Conservation (phyloP, 2,888 invertebrate genomes). For the Drosophila quasianomalipes region DNA sequence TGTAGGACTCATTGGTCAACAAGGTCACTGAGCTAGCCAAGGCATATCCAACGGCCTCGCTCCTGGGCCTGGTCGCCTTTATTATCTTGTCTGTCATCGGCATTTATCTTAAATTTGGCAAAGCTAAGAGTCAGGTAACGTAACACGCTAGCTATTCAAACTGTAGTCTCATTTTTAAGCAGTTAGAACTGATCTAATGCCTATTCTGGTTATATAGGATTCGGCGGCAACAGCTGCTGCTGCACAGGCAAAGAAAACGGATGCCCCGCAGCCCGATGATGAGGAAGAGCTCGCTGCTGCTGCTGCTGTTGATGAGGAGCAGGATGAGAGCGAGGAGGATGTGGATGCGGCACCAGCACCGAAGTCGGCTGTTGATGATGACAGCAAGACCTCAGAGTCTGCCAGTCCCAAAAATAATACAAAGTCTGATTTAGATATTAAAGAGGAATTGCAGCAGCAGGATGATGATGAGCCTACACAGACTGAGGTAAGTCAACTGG, state of each 20-base stretch:
- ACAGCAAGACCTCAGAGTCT: slow-evolving; percentile 56
- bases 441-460: slow-evolving; percentile 60
- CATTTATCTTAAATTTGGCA: slow-evolving; percentile 68
- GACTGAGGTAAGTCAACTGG: slow-evolving; percentile 71
- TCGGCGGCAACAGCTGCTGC: slow-evolving; percentile 85
- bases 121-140: slow-evolving; percentile 86
- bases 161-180: not conserved
- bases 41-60: slow-evolving; percentile 96
- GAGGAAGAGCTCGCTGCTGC: slow-evolving; percentile 51
- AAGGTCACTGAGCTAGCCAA: slow-evolving; percentile 91
- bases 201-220: slow-evolving; percentile 75
- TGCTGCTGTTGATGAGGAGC: slow-evolving; percentile 38
- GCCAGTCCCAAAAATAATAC: slow-evolving; percentile 83
- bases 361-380: slow-evolving; percentile 47
- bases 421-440: slow-evolving; percentile 85
- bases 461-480: slow-evolving; percentile 73
- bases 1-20: slow-evolving; percentile 92
- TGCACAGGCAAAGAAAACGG: slow-evolving; percentile 90
- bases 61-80: slow-evolving; percentile 92
- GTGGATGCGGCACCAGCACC: slow-evolving; percentile 34
- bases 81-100: slow-evolving; percentile 91
- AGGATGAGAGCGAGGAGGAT: slow-evolving; percentile 63
- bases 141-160: slow-evolving; percentile 32
- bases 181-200: slow-evolving; percentile 15
- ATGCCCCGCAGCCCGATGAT: slow-evolving; percentile 88